Conservation (phyloP, 2,797 vertebrate species). For the Onychomys leucogaster region DNA sequence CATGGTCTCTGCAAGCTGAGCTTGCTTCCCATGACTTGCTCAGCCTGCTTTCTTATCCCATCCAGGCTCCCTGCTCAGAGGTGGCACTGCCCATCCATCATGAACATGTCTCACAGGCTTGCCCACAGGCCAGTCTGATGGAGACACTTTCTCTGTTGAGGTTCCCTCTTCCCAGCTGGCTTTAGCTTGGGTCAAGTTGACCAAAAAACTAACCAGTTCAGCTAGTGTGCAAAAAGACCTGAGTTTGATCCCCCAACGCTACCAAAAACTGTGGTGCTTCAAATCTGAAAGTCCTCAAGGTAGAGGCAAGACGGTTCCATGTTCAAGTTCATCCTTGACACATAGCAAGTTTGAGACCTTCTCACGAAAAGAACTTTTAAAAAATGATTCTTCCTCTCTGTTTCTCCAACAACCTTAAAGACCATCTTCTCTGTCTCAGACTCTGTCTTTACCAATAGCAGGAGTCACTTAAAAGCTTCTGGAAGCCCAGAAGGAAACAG, state of each 20-base stretch:
- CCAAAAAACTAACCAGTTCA: neutral
- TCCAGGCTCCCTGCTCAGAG: neutral
- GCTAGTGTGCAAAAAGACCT: neutral
- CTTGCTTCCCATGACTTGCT: neutral
- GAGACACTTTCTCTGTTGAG: neutral
- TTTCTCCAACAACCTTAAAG: neutral
- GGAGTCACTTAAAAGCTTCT: neutral
- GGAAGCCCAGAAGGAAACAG: neutral
- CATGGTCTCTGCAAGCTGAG: too few relatives aligned
- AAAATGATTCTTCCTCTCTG: neutral
- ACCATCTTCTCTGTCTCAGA: neutral
- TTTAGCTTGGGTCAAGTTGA: neutral
- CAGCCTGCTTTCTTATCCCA: neutral
- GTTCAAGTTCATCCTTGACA: neutral
- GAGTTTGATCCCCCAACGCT: neutral
- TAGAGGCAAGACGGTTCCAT: neutral
- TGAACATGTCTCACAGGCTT: neutral
- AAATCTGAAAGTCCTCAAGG: neutral
- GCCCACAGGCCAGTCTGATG: neutral
- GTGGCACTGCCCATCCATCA: too few relatives aligned
- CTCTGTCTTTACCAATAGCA: neutral
- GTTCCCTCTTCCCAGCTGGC: neutral
- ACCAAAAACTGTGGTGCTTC: neutral
- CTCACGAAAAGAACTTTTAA: neutral
- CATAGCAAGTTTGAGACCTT: neutral